Base-by-base conservation (phyloP, 2,888 invertebrate genomes). In the Apotomis betuletana region DNA sequence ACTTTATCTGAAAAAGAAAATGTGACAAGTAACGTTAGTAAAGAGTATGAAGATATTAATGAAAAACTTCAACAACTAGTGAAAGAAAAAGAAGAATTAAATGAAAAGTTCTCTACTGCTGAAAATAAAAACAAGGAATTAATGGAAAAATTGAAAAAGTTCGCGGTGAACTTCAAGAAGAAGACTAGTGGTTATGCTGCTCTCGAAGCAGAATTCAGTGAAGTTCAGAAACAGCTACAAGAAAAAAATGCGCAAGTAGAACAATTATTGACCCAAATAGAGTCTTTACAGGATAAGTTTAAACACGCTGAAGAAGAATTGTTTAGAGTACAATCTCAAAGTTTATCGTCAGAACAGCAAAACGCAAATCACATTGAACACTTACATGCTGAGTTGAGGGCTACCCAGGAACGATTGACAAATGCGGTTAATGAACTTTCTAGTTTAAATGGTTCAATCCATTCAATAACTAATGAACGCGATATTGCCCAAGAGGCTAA, bases 121-220 rank as follows among this genome's bases (percentile, higher is more conserved):
- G 95, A 96, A 79, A 89, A 83, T 6, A 96, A 96, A 81, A 95
- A 95, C 76, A 96, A 95, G 79, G 95, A 96, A 65, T 94, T 96
- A 74, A 85, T 96, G 68, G 96, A 97, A 70, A 97, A 96, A 86
- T 93, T 97, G 81, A 97, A 97, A 81, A 97, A 97, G 81, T 95
- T 96, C 79, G 97, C 96, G 0, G 94, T 96, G 0, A 96, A 95
- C 81, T 91, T 97, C 9, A 97, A 97, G 85, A 97, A 96, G 83
- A 97, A 96, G 81, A 93, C 94, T 0, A 83, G 91, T 0, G 93
- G 95, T 75, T 95, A 95, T 77, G 90, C 94, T 51, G 96, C 97
- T 75, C 85, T 96, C 51, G 96, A 97, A 87, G 84, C 86, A 59
- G 95, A 93, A 76, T 81, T 88, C 52, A 80, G 81, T 51, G 88